These are phyloP conservation scores for Tipula confusa DNA, from an alignment of 2,888 invertebrate species.

Conservation along the genomic window DNA sequence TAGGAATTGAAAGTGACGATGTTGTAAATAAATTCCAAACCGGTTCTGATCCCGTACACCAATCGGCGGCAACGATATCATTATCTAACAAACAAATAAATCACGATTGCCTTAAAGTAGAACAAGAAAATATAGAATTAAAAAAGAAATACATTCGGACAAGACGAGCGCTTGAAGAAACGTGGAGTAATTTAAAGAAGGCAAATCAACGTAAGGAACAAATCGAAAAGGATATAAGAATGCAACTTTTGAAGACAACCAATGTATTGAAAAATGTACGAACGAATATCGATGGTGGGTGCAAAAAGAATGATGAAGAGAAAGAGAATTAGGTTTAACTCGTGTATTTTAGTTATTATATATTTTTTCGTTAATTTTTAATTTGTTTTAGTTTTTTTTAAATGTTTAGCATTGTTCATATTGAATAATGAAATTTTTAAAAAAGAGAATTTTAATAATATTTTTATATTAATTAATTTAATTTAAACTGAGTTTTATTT, in stretches of 20 bases:
- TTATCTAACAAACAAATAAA: constrained; percentile 41
- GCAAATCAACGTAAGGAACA: constrained; percentile 76
- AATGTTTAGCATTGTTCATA: neutral
- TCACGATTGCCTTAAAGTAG: constrained; percentile 52
- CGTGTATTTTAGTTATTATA: neutral
- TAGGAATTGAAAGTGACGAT: constrained; percentile 83
- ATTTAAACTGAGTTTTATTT: neutral
- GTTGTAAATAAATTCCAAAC: neutral
- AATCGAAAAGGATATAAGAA: constrained; percentile 78
- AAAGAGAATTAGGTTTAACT: neutral
- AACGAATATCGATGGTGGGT: constrained; percentile 60
- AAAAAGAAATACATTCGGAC: constrained; percentile 67
- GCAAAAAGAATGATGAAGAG: neutral
- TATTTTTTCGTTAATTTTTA: neutral
- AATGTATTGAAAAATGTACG: constrained; percentile 70
- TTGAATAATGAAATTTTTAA: constrained; percentile 3
- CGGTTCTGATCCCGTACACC: constrained; percentile 54
- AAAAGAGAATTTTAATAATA: neutral
- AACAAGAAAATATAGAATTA: constrained; percentile 65
- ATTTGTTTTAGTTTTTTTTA: neutral
- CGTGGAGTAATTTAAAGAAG: constrained; percentile 67
- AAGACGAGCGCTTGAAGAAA: constrained; percentile 70
- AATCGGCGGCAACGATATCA: constrained; percentile 48
- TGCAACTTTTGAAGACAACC: constrained; percentile 74
- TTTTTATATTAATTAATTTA: neutral